These are phyloP conservation scores for Plebejus argus DNA, from an alignment of 2,888 invertebrate species.

Conservation along the genomic window DNA sequence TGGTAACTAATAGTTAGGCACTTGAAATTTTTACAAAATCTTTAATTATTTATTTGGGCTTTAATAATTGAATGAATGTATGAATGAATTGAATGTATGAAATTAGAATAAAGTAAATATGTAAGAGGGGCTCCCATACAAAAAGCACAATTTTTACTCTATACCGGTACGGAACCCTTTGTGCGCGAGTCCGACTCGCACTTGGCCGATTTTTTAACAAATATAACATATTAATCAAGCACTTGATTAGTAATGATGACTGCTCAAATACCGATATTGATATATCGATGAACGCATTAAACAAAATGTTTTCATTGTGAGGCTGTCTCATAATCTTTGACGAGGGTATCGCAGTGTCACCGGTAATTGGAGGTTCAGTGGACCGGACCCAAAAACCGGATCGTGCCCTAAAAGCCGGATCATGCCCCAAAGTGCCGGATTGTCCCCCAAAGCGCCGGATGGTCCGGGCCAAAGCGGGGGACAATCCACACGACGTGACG, in stretches of 20 bases:
- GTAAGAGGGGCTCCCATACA: too few relatives aligned
- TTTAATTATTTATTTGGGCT: too few relatives aligned
- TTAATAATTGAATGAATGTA: too few relatives aligned
- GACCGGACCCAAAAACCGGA: conserved; percentile 50
- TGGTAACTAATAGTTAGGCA: too few relatives aligned
- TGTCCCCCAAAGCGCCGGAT: conserved; percentile 54
- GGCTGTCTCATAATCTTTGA: conserved; percentile 42
- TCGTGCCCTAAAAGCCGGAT: conserved; percentile 60
- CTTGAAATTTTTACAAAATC: too few relatives aligned
- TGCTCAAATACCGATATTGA: conserved; percentile 4
- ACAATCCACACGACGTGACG: conserved; percentile 78
- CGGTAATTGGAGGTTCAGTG: conserved; percentile 69
- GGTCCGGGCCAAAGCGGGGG: conserved; percentile 33
- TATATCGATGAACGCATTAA: conserved; percentile 28
- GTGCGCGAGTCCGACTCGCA: too few relatives aligned
- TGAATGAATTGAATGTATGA: too few relatives aligned
- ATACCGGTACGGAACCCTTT: too few relatives aligned
- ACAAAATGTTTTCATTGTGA: conserved; percentile 19
- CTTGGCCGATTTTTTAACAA: too few relatives aligned
- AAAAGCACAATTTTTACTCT: too few relatives aligned
- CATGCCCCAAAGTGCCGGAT: conserved; percentile 50
- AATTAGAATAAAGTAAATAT: too few relatives aligned
- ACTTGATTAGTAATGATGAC: background rate
- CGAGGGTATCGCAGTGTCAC: conserved; percentile 55
- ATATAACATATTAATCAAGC: background rate